Conservation (phyloP, 2,797 vertebrate genomes). For the Sciurus carolinensis region DNA sequence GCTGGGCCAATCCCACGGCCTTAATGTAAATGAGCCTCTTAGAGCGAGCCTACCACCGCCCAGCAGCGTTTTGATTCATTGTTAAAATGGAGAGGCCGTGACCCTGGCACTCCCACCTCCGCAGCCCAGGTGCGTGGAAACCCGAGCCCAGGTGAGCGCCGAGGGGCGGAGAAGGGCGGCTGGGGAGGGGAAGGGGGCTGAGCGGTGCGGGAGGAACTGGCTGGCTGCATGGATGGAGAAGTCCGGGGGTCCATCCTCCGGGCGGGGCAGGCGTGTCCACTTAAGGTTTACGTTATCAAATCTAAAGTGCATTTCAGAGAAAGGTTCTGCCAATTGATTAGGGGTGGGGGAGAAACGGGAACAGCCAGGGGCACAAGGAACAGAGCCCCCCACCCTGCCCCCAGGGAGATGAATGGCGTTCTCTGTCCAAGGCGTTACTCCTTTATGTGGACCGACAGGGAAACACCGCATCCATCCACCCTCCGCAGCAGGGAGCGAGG, state of each 20-base stretch:
- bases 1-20: slow-evolving; percentile 50
- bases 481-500: neutral
- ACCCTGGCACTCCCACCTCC: slow-evolving; percentile 20
- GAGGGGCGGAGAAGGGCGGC: no score
- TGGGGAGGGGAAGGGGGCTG: neutral
- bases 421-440: neutral
- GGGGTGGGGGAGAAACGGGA: neutral
- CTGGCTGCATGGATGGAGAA: neutral
- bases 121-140: slow-evolving; percentile 12
- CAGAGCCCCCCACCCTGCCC: neutral
- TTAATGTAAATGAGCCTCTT: slow-evolving; percentile 73
- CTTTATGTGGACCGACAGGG: neutral
- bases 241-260: slow-evolving; percentile 50
- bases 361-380: neutral
- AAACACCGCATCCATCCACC: slow-evolving; percentile 7
- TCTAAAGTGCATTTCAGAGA: slow-evolving; percentile 13
- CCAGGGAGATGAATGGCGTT: neutral
- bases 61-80: slow-evolving; percentile 83
- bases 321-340: neutral
- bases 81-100: slow-evolving; percentile 79
- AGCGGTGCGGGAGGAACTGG: neutral
- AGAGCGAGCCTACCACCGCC: slow-evolving; percentile 67
- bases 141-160: slow-evolving; percentile 65
- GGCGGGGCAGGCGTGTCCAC: slow-evolving; percentile 25
- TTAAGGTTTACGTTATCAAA: neutral